Conservation (phyloP, 1,140 invertebrate species). For the Belonocnema kinseyi region DNA sequence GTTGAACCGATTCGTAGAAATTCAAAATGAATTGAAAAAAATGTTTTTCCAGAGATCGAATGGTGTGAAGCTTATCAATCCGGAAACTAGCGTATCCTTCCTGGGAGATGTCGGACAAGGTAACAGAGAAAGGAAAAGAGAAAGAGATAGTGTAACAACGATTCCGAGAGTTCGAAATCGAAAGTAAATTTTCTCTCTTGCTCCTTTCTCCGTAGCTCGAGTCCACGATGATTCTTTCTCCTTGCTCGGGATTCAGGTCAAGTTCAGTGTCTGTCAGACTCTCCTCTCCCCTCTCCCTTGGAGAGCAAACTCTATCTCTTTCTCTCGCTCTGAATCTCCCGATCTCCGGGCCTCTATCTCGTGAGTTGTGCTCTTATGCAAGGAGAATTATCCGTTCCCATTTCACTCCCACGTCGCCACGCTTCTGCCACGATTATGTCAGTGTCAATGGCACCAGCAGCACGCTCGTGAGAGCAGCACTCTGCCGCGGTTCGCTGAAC, state of each 20-base stretch:
- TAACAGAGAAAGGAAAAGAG: conserved; percentile 43
- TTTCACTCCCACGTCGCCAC: conserved; percentile 49
- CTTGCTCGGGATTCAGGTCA: conserved; percentile 54
- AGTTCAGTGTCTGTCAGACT: conserved; percentile 53
- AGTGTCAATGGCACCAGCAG: conserved; percentile 59
- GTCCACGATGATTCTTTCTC: conserved; percentile 55
- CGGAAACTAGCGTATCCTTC: conserved; percentile 26
- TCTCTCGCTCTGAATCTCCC: conserved; percentile 43
- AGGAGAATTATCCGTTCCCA: conserved; percentile 44
- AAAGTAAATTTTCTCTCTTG: conserved; percentile 57
- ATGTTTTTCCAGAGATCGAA: not conserved
- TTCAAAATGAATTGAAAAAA: no score
- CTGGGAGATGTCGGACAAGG: not conserved
- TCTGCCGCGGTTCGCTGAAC: conserved; percentile 56
- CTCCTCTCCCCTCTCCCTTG: not conserved
- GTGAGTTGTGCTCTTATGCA: conserved; percentile 48
- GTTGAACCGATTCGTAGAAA: no score
- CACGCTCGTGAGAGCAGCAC: conserved; percentile 50
- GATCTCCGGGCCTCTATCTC: conserved; percentile 39
- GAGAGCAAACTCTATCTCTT: conserved; percentile 18
- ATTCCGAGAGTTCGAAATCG: conserved; percentile 55
- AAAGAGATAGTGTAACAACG: conserved; percentile 54
- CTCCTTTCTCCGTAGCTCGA: conserved; percentile 51
- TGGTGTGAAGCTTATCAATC: conserved; percentile 12
- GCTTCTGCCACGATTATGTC: conserved; percentile 49